These are phyloP conservation scores for Eupithecia tripunctaria DNA, from an alignment of 2,888 invertebrate genomes.

Conservation along the genomic window DNA sequence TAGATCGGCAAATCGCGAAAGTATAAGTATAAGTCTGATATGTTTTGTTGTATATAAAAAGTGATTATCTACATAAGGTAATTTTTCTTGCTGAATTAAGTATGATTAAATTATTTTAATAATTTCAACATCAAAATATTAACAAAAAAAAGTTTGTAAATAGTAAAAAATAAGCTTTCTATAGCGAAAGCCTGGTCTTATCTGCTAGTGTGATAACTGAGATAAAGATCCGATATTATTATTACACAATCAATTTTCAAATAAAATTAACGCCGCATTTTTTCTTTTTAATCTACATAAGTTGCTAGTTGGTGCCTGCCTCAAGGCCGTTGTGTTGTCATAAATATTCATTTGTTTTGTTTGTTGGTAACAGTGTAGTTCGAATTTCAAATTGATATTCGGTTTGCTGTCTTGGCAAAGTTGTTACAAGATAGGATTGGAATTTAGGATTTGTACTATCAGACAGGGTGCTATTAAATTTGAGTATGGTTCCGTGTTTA, in stretches of 20 bases:
- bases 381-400: constrained; percentile 32
- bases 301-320: constrained; percentile 31
- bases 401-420: constrained; percentile 8
- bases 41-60: background rate
- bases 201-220: background rate
- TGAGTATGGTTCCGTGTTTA: background rate
- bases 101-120: no score
- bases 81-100: no score
- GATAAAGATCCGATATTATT: no score
- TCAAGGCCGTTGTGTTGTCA: constrained; percentile 31
- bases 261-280: constrained; percentile 43
- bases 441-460: background rate
- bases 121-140: background rate
- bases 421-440: background rate
- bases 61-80: background rate
- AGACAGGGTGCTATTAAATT: background rate
- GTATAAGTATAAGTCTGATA: background rate
- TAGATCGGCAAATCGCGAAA: background rate
- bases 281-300: constrained; percentile 39
- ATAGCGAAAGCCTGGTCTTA: background rate
- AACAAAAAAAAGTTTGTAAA: background rate
- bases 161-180: background rate
- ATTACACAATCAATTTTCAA: constrained; percentile 32
- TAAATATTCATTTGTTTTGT: constrained; percentile 36
- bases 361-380: constrained; percentile 26